Evolutionary conservation across 2,797 vertebrate genomes (phyloP), one percentile per base, ranked within the genome.

Genomic region (Leptatherina wallacei): DNA sequence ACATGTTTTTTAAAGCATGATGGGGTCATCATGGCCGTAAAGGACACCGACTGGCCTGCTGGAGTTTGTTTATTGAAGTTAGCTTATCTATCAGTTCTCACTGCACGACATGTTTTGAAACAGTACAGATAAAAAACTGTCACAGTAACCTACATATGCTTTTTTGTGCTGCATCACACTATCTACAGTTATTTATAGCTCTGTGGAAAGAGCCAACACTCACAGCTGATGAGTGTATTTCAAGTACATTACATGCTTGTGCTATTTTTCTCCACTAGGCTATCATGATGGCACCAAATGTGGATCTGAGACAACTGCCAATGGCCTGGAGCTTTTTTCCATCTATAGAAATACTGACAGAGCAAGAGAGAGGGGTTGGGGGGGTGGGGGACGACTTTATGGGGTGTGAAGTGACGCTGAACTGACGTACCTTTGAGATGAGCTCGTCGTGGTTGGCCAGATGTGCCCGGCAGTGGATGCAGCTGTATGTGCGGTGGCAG

Each of bases 401-500:
- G 18, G 3, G 56, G 4, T 8, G 32, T 6, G 44, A 44, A 51
- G 20, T 13, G 11, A 0, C 0, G 56, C 12, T 11, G 4, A 55
- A 42, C 59, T 2, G 68, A 9, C 27, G 54, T 94, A 96, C 97
- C 97, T 99, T 99, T 85, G 98, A 99, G 93, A 99, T 99, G 86
- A 99, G 96, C 91, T 99, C 98, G 59, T 99, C 98, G 0, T 99
- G 98, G 82, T 97, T 99, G 91, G 98, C 98, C 92, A 99, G 95
- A 82, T 99, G 98, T n/a, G 98, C 98, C 91, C 98, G 95, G 94
- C 98, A 99, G 95, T 99, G 98, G 90, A 98, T 97, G 76, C 98
- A 99, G 95, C 98, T 99, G 93, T 99, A 99, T 13, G 97, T 99
- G 70, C 98, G 95, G 68, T 98, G 98, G 88, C 98, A 98, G 85